Evolutionary conservation across 2,888 invertebrate species (phyloP).

Genomic region (Cerastis rubricosa): DNA sequence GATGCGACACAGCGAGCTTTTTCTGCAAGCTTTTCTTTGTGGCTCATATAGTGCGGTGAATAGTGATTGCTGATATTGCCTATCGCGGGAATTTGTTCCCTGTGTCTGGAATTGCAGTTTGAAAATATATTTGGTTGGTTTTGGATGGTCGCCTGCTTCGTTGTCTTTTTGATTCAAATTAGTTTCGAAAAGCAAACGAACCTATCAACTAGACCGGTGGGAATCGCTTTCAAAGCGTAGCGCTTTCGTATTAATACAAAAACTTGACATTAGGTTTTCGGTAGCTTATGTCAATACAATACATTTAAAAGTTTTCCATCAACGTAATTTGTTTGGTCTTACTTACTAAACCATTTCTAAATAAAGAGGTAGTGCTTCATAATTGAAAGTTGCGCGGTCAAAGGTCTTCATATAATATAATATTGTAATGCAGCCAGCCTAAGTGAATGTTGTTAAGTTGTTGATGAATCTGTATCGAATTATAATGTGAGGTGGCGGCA

Average conservation of each 20-base stretch:
- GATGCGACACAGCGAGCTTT: slow-evolving; percentile 74
- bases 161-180: neutral
- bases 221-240: neutral
- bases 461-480: slow-evolving; percentile 80
- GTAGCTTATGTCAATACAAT: neutral
- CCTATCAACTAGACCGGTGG: neutral
- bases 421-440: slow-evolving; percentile 42
- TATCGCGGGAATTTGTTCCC: slow-evolving; percentile 30
- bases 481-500: slow-evolving; percentile 63
- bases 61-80: slow-evolving; percentile 70
- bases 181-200: neutral
- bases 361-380: neutral
- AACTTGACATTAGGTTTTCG: neutral
- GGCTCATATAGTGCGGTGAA: slow-evolving; percentile 68
- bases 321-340: neutral
- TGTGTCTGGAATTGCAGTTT: slow-evolving; percentile 18
- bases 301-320: neutral
- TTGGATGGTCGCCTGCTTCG: neutral
- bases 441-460: slow-evolving; percentile 65
- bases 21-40: slow-evolving; percentile 75
- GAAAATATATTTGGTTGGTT: slow-evolving; percentile 1
- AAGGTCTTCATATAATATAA: slow-evolving; percentile 47
- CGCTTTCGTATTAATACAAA: neutral
- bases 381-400: slow-evolving; percentile 37
- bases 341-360: neutral